These are phyloP conservation scores for Turdus rufiventris DNA, from an alignment of 2,113 vertebrate genomes.

Conservation along the genomic window DNA sequence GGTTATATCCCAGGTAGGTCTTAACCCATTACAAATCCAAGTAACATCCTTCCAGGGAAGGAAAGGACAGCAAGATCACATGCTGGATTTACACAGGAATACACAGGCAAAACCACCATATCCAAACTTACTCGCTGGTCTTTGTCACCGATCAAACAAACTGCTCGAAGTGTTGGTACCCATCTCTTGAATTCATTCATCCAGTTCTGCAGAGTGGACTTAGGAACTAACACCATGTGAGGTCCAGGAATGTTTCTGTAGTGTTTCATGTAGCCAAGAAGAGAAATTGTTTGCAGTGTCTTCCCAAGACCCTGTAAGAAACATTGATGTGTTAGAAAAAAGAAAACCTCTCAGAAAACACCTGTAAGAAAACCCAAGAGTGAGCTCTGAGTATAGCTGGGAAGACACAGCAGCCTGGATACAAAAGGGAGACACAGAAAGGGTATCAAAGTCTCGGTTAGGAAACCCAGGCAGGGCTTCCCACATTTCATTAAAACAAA, in stretches of 20 bases:
- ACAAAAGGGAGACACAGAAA: neutral
- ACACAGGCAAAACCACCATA: neutral
- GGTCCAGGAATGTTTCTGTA: slow-evolving; percentile 98
- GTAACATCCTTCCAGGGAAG: neutral
- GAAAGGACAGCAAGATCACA: neutral
- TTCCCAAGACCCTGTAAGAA: slow-evolving; percentile 89
- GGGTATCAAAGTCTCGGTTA: neutral
- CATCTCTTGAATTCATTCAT: slow-evolving; percentile 99
- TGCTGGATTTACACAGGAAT: neutral
- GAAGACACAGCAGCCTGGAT: neutral
- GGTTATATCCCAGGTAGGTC: neutral
- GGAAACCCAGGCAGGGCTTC: neutral
- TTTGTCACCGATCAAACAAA: slow-evolving; percentile 94
- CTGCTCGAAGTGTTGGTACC: slow-evolving; percentile 94
- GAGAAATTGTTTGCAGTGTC: slow-evolving; percentile 95
- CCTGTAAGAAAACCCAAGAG: neutral
- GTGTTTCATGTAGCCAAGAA: slow-evolving; percentile 99
- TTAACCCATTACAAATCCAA: neutral
- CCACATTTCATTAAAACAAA: neutral
- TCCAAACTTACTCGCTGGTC: slow-evolving; percentile 84
- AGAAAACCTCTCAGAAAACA: neutral
- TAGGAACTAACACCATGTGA: slow-evolving; percentile 98
- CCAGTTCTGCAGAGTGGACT: slow-evolving; percentile 99
- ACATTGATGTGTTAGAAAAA: neutral
- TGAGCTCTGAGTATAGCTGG: neutral